A percentile compares a stretch with the other conserved stretches of the same genome.
Evolutionary conservation across 2,113 vertebrate species (phyloP).

Genomic region (Pandion haliaetus): DNA sequence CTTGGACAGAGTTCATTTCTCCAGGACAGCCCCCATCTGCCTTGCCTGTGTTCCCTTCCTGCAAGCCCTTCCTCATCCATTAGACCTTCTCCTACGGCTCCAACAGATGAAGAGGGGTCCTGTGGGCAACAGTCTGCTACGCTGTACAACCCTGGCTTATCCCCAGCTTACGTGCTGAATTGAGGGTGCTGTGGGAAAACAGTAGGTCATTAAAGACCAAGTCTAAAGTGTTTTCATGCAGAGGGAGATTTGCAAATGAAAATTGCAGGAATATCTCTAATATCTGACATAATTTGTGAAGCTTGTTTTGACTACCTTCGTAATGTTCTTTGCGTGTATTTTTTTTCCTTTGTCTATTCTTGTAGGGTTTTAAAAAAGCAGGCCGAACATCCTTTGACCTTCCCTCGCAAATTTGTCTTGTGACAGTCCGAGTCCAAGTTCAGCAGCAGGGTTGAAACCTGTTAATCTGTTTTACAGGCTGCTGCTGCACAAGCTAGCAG

Average conservation of each 20-base stretch:
- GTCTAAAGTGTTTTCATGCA: not conserved
- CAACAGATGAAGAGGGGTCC: not conserved
- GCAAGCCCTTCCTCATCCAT: not conserved
- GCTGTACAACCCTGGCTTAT: not conserved
- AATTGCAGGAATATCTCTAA: not conserved
- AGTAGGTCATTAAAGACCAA: not conserved
- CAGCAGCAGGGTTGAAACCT: not conserved
- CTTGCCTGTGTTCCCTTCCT: not conserved
- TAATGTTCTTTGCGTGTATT: not conserved
- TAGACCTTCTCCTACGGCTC: not conserved
- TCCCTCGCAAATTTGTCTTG: not conserved
- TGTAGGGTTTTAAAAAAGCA: not conserved
- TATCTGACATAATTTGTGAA: not conserved
- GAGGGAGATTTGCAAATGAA: not conserved
- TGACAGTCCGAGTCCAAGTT: not conserved
- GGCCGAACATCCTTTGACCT: not conserved
- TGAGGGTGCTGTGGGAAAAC: not conserved
- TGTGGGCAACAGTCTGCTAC: accelerated
- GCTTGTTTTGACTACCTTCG: not conserved
- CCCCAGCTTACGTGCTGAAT: not conserved
- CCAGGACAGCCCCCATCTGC: not conserved
- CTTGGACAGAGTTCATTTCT: not conserved
- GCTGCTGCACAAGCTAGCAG: not conserved
- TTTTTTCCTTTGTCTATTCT: not conserved
- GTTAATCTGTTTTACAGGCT: not conserved